Conservation (phyloP, 2,797 vertebrate species). For the Chrosomus eos region DNA sequence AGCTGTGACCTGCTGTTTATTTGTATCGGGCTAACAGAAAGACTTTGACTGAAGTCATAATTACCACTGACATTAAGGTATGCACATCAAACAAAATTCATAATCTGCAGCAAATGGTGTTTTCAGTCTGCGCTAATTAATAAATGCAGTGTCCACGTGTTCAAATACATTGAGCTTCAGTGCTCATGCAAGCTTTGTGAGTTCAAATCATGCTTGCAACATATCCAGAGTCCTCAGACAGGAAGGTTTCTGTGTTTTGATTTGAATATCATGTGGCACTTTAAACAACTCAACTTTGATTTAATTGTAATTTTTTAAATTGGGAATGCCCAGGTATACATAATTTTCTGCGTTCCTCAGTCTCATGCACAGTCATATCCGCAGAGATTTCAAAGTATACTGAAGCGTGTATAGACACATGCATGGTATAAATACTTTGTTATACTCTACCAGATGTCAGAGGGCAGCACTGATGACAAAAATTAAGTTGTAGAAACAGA, state of each 20-base stretch:
- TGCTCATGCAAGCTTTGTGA: background rate
- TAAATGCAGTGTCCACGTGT: background rate
- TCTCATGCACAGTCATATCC: background rate
- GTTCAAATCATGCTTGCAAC: background rate
- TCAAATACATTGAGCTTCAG: background rate
- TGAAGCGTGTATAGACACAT: accelerated
- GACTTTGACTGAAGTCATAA: conserved; percentile 44
- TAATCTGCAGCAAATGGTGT: conserved; percentile 7
- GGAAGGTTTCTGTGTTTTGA: background rate
- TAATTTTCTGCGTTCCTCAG: too few relatives aligned
- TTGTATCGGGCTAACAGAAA: conserved; percentile 47
- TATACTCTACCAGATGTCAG: background rate
- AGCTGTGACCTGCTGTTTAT: conserved; percentile 43
- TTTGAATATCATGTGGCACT: background rate
- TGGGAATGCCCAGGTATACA: background rate
- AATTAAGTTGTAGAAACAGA: too few relatives aligned
- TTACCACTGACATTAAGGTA: conserved; percentile 48
- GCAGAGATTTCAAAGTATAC: background rate
- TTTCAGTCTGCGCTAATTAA: background rate
- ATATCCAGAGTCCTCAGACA: background rate
- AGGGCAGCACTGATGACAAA: background rate
- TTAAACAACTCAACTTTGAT: background rate
- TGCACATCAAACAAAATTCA: conserved; percentile 2
- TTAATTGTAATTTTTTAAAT: too few relatives aligned
- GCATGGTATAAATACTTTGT: background rate